Base-by-base conservation (phyloP, 2,113 vertebrate species). In the Aepyceros melampus region DNA sequence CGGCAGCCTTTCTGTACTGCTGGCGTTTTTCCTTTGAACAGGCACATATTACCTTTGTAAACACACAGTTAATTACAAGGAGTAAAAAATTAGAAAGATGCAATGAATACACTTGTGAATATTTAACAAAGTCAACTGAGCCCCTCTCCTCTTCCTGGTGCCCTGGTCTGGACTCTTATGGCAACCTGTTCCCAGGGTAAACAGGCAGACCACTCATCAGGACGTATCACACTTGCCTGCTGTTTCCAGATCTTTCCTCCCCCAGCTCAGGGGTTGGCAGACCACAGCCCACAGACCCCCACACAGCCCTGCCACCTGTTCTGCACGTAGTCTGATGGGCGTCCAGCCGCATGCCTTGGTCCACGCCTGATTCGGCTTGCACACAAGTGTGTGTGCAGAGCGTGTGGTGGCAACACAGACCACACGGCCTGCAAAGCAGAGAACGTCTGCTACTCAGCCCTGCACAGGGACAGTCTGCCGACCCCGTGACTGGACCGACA, bases 361-460 rank as follows among this genome's bases (percentile, higher is more conserved):
- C 67, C 74, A n/a, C 2, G 0, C 58, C 13, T 16, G 51, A 25
- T 36, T 21, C n/a, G 15, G 36, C 11, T 64, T 11, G 1, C 4
- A 6, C 5, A 19, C n/a, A 40, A 19, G 71, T 13, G 45, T 49
- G 43, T 27, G 25, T 3, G 7, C n/a, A 55, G 53, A 55, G 27
- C 2, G 21, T 23, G 47, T 27, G 15, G 19, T 1, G 27, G 43
- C 33, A 4, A 71, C n/a, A 58, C 60, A 56, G 78, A 40, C 56
- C 17, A 9, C 12, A n/a, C 0, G 0, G 45, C 29, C 29, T 29
- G 19, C 6, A 12, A 60, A 85, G 29, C 33, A 9, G n/a, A 47
- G 74, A 62, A 16, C 11, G 33, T 5, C 84, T 58, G 40, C 49
- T 12, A 6, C 16, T 33, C 67, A 60, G 36, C 23, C 45, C 33